These are phyloP conservation scores for Arion vulgaris DNA, from an alignment of 1,140 invertebrate genomes.

Conservation along the genomic window DNA sequence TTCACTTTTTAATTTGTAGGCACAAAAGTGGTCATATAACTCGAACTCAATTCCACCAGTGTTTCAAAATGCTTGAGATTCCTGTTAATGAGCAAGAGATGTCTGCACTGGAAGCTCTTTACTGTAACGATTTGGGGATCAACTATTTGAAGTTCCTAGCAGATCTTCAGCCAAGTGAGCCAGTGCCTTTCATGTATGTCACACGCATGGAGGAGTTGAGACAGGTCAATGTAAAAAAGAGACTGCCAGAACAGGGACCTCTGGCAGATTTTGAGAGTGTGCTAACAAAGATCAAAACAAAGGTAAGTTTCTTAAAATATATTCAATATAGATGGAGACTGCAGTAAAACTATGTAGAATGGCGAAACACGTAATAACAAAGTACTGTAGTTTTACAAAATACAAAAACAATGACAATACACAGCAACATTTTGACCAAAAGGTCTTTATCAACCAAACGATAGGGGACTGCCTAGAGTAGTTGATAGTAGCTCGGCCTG, in stretches of 20 bases:
- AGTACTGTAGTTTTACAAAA: too few relatives aligned
- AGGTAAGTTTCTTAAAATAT: conserved; percentile 54
- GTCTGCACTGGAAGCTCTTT: conserved; percentile 67
- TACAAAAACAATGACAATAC: too few relatives aligned
- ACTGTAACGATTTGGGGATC: conserved; percentile 70
- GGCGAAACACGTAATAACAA: too few relatives aligned
- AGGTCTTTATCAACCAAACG: too few relatives aligned
- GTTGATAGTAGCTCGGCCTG: too few relatives aligned
- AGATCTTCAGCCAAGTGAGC: conserved; percentile 62
- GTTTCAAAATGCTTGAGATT: conserved; percentile 68
- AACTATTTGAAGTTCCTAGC: conserved; percentile 69
- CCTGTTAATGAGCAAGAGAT: conserved; percentile 63
- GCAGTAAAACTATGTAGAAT: too few relatives aligned
- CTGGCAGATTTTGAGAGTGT: conserved; percentile 65
- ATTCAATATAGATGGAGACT: too few relatives aligned
- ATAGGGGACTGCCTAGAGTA: too few relatives aligned
- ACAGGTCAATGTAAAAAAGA: conserved; percentile 57
- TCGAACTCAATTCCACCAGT: conserved; percentile 69
- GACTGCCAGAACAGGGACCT: conserved; percentile 59
- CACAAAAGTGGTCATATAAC: conserved; percentile 72
- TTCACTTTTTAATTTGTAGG: conserved; percentile 50
- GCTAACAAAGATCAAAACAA: conserved; percentile 69
- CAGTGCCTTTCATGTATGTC: conserved; percentile 63
- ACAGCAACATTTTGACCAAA: too few relatives aligned
- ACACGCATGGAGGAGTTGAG: conserved; percentile 66